A percentile compares a stretch with the other conserved stretches of the same genome.
These are phyloP conservation scores for Athetis lepigone DNA, from an alignment of 2,888 invertebrate species.

Conservation along the genomic window DNA sequence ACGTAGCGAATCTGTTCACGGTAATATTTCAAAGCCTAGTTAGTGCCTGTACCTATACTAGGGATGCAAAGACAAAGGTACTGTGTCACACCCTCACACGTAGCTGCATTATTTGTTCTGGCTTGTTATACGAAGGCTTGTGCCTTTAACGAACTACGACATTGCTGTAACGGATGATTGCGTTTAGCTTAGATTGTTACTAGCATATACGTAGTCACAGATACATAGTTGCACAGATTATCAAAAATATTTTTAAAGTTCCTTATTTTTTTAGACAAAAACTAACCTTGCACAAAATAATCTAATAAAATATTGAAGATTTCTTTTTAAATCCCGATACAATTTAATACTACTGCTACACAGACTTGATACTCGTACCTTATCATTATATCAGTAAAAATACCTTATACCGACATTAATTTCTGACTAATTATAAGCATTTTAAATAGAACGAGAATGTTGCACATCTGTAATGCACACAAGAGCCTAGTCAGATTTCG, in stretches of 20 bases:
- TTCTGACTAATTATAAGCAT: conserved; percentile 7
- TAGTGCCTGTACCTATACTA: conserved; percentile 30
- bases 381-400: background rate
- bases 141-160: conserved; percentile 16
- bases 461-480: conserved; percentile 8
- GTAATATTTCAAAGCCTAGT: conserved; percentile 56
- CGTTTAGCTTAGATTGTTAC: background rate
- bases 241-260: too few relatives aligned
- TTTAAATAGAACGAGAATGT: background rate
- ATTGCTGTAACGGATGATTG: background rate
- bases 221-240: too few relatives aligned
- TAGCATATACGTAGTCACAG: background rate
- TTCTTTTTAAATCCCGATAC: too few relatives aligned
- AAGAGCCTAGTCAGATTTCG: conserved; percentile 49
- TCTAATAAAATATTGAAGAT: too few relatives aligned
- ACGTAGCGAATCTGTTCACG: conserved; percentile 48
- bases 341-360: background rate
- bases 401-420: background rate
- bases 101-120: conserved; percentile 16
- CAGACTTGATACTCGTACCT: background rate
- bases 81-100: conserved; percentile 26
- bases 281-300: background rate
- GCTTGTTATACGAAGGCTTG: conserved; percentile 5
- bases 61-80: conserved; percentile 18
- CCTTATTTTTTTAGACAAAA: too few relatives aligned